Evolutionary conservation across 2,113 vertebrate genomes (phyloP), one percentile per base, ranked within the genome.

Genomic region (Himantopus leucocephalus): DNA sequence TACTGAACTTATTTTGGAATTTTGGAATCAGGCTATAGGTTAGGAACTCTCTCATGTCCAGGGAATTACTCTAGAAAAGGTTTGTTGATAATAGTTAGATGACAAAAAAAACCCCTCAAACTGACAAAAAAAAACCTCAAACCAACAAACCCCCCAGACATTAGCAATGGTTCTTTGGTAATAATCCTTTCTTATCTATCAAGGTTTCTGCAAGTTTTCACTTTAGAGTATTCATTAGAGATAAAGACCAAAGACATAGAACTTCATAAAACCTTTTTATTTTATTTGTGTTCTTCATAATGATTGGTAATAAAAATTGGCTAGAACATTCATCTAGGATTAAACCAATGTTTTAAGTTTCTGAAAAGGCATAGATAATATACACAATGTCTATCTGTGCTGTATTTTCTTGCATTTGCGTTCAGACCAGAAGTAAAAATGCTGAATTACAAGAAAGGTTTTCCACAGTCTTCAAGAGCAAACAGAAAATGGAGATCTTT

Each of bases 141-240:
- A 67, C 5, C 7, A 67, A 43, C 4, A 59, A 13, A 41, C 18
- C 2, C 0, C 2, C 7, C 8, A 34, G 41, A 64, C 45, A 37
- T 4, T 56, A 9, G 1, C 14, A 59, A 14, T 21, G 14, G 8
- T 39, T 56, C 20, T 84, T 80, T 73, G 35, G 32, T 20, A 9
- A 10, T 35, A 71, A 14, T 93, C 10, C n/a, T 85, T 73, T 74
- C 12, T 64, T 48, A 52, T 58, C 23, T 79, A 3, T 23, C 26
- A 63, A 55, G 7, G 4, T 71, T 95, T 90, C 14, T 26, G 35
- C 32, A 75, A 78, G 17, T 47, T 85, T 67, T 82, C 32, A 50
- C 27, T 92, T 79, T 8, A 41, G 20, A 63, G 29, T 63, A 55
- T 32, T 15, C 8, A 37, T 9, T 62, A 41, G 37, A 78, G 41